Conservation (phyloP, 2,113 vertebrate genomes). For the Lophius piscatorius region DNA sequence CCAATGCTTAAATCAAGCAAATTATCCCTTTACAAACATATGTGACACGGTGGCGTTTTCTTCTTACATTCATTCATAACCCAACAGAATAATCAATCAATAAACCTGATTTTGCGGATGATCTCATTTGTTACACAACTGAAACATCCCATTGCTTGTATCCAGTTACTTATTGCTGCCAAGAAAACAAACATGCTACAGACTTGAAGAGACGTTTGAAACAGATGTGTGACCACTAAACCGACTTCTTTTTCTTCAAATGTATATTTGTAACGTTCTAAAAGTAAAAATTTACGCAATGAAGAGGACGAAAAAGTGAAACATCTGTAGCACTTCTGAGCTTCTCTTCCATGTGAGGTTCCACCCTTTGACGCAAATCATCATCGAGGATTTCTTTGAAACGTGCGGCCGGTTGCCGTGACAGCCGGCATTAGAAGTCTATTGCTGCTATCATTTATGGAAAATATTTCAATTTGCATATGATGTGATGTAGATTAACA, state of each 20-base stretch:
- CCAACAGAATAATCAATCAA: neutral
- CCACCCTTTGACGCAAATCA: conserved; percentile 3
- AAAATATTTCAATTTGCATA: neutral
- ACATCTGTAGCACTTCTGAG: conserved; percentile 7
- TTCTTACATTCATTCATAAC: neutral
- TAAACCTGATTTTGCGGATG: neutral
- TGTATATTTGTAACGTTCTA: neutral
- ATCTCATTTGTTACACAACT: neutral
- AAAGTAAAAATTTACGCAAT: neutral
- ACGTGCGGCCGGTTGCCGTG: neutral
- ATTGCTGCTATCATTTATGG: neutral
- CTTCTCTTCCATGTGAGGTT: neutral
- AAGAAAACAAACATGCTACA: conserved; percentile 20
- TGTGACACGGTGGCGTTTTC: neutral
- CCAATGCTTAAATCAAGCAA: neutral
- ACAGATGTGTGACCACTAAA: neutral
- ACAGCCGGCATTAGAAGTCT: neutral
- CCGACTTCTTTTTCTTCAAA: conserved; percentile 1
- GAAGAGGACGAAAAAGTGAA: neutral
- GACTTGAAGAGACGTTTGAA: conserved; percentile 10
- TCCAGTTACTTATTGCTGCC: conserved; percentile 56
- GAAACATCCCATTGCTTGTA: conserved; percentile 3
- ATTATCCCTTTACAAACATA: neutral
- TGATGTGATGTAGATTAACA: neutral
- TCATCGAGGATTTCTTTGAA: conserved; percentile 1